A percentile compares a stretch with the other conserved stretches of the same genome.
phyloP scores from a whole-genome alignment of 2,797 vertebrate genomes.

The Trematomus bernacchii region DNA sequence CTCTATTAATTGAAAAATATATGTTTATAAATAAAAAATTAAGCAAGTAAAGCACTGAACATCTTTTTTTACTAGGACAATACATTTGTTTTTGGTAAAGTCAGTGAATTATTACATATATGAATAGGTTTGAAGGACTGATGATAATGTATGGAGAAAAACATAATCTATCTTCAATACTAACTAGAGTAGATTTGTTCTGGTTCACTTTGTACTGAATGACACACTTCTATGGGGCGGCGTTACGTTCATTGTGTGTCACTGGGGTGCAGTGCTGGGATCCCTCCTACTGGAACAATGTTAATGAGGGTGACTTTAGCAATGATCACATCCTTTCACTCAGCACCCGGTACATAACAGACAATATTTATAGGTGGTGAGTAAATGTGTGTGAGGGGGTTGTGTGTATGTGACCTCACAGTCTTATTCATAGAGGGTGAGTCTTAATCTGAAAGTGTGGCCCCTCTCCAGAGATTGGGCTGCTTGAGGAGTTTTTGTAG shows the following conservation, averaged over 20 bases:
- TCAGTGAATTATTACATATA: neutral
- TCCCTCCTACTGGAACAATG: constrained; percentile 58
- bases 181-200: constrained; percentile 30
- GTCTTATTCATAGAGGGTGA: constrained; percentile 79
- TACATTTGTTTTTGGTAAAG: neutral
- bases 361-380: constrained; percentile 69
- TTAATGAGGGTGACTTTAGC: constrained; percentile 65
- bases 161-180: neutral
- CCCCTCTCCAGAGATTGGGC: constrained; percentile 39
- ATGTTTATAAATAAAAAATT: neutral
- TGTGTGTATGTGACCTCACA: constrained; percentile 68
- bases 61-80: no score
- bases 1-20: neutral
- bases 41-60: no score
- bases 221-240: constrained; percentile 25
- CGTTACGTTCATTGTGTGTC: constrained; percentile 4
- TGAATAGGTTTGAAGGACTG: neutral
- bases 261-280: constrained; percentile 37
- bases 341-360: constrained; percentile 64
- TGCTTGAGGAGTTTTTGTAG: constrained; percentile 33
- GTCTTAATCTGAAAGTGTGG: constrained; percentile 48
- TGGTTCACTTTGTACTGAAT: constrained; percentile 17
- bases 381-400: constrained; percentile 45
- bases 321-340: constrained; percentile 67
- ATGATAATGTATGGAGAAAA: no score